Evolutionary conservation across 2,113 vertebrate species (phyloP).

Genomic region (Nothobranchius kuhntae): DNA sequence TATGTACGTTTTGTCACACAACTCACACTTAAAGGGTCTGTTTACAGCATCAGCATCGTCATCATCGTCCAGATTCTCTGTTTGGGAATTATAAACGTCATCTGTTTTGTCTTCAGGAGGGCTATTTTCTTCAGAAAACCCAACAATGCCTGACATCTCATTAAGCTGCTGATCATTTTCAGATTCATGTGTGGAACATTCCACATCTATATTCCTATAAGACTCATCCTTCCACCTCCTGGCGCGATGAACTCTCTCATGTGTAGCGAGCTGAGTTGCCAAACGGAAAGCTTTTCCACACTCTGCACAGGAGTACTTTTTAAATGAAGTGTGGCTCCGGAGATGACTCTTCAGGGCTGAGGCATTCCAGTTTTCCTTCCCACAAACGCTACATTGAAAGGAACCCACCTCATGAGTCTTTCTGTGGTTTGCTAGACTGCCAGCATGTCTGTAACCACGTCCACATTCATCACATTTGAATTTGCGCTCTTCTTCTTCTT

Average conservation of each 20-base stretch:
- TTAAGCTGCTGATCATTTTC: conserved; percentile 43
- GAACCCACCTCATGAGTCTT: conserved; percentile 85
- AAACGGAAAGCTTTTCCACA: conserved; percentile 80
- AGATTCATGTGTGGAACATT: conserved; percentile 31
- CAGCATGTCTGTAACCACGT: conserved; percentile 86
- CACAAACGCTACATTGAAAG: conserved; percentile 82
- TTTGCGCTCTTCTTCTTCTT: conserved; percentile 78
- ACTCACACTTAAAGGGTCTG: conserved; percentile 81
- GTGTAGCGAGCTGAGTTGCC: conserved; percentile 75
- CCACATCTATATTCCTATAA: conserved; percentile 30
- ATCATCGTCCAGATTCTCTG: conserved; percentile 56
- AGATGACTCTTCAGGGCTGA: conserved; percentile 80
- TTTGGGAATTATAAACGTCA: conserved; percentile 35
- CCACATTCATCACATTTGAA: conserved; percentile 87
- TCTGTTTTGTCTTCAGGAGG: conserved; percentile 58
- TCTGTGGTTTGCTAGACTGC: conserved; percentile 87
- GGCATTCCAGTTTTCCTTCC: conserved; percentile 80
- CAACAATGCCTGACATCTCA: conserved; percentile 20
- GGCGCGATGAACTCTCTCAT: conserved; percentile 73
- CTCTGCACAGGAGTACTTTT: conserved; percentile 74
- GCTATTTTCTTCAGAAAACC: conserved; percentile 42
- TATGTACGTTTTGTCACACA: conserved; percentile 87
- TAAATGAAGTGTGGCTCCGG: conserved; percentile 76
- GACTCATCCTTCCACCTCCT: conserved; percentile 47
- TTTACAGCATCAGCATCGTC: conserved; percentile 14